Conservation (phyloP, 2,797 vertebrate genomes). For the Uromys caudimaculatus region DNA sequence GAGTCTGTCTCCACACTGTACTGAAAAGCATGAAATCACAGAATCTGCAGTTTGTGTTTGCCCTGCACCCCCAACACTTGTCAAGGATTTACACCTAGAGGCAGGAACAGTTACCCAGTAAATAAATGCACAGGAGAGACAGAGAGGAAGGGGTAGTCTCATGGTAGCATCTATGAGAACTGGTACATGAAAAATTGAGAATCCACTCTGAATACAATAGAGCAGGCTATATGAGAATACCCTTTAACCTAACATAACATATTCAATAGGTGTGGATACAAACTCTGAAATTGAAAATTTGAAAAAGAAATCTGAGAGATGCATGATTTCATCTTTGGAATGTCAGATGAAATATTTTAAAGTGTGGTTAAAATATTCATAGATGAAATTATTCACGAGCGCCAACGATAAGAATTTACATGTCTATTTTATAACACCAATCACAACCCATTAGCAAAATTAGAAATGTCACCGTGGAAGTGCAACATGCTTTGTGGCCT, state of each 20-base stretch:
- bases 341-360: not conserved
- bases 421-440: constrained; percentile 7
- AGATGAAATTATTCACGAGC: not conserved
- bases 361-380: not conserved
- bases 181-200: not conserved
- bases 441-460: not conserved
- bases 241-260: not conserved
- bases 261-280: not conserved
- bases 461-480: not conserved
- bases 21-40: constrained; percentile 5
- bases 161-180: not conserved
- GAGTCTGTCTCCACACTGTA: not conserved
- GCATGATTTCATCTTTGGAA: not conserved
- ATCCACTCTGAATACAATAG: not conserved
- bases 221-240: not conserved
- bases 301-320: not conserved
- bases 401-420: not conserved
- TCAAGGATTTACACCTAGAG: not conserved
- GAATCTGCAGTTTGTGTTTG: not conserved
- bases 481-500: not conserved
- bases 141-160: not conserved
- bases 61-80: not conserved
- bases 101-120: not conserved
- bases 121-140: not conserved
- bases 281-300: not conserved